Evolutionary conservation across 2,888 invertebrate genomes (phyloP).

Genomic region (Leptinotarsa rubiginosa): DNA sequence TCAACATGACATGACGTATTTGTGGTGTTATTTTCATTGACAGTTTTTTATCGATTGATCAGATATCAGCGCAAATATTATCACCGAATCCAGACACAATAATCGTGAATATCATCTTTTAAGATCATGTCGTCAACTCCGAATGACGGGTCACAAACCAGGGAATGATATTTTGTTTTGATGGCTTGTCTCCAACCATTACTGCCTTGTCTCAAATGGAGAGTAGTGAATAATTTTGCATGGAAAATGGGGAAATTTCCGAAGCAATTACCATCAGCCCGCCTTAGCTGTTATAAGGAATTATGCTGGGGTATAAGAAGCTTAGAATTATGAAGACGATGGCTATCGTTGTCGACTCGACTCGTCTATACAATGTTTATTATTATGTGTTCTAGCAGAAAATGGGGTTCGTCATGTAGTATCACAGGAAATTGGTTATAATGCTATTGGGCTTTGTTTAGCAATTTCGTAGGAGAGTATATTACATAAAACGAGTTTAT

Average conservation of each 20-base stretch:
- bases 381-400: constrained; percentile 4
- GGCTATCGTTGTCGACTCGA: constrained; percentile 1
- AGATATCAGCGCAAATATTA: too few species aligned
- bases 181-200: constrained; percentile 30
- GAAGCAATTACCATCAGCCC: constrained; percentile 37
- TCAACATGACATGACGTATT: too few species aligned
- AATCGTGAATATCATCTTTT: neutral
- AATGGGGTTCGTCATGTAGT: neutral
- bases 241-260: constrained; percentile 32
- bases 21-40: too few species aligned
- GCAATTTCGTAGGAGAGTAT: too few species aligned
- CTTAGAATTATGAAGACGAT: constrained; percentile 16
- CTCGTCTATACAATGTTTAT: neutral
- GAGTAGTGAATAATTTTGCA: constrained; percentile 35
- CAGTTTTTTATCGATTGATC: too few species aligned
- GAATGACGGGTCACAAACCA: neutral
- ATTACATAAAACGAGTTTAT: too few species aligned
- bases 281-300: constrained; percentile 25
- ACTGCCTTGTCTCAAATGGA: constrained; percentile 31
- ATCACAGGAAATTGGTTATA: neutral
- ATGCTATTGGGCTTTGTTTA: neutral
- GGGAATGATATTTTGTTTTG: constrained; percentile 25
- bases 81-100: too few species aligned
- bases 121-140: neutral
- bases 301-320: constrained; percentile 15